Evolutionary conservation across 2,113 vertebrate genomes (phyloP), one percentile per base, ranked within the genome.

Genomic region (Emydura subglobosa): DNA sequence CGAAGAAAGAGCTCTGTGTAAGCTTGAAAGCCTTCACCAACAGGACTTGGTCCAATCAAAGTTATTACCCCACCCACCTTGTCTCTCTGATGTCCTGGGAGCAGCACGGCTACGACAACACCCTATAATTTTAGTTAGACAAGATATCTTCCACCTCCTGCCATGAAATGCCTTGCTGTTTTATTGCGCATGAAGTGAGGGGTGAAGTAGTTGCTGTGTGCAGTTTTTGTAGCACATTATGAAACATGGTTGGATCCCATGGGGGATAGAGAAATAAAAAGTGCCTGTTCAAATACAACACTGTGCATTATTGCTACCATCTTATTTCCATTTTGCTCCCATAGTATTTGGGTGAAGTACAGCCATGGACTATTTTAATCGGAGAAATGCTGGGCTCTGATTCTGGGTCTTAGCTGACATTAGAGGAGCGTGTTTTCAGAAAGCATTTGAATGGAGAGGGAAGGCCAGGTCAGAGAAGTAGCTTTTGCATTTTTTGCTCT

Each of bases 351-450:
- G 61, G 7, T 21, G 31, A 65, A 34, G 14, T 34, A 65, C 31
- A 65, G 31, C 14, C 61, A 65, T 14, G 14, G 31, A 34, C 14
- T 8, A 34, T 65, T 34, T 65, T 34, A 34, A 16, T 34, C 16
- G 16, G 17, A 34, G 31, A 34, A 65, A 65, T 17, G 31, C 34
- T 14, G 16, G 34, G 34, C 61, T 68, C 8, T 17, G 7, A 68
- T 68, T 34, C 34, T 13, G 21, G 13, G 39, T 76, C 72, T 88
- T 57, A 51, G 16, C 24, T 79, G 0, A 0, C 51, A 10, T 82
- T 39, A 79, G 72, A 89, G 72, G 6, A 82, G 39, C 9, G 4
- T 1, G 47, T 79, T 16, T 29, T 87, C 59, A 88, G 59, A 79
- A 81, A 25, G 12, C 11, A 4, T 19, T 78, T 65, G 54, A 65